Base-by-base conservation (phyloP, 2,888 invertebrate species). In the Tipula confusa region DNA sequence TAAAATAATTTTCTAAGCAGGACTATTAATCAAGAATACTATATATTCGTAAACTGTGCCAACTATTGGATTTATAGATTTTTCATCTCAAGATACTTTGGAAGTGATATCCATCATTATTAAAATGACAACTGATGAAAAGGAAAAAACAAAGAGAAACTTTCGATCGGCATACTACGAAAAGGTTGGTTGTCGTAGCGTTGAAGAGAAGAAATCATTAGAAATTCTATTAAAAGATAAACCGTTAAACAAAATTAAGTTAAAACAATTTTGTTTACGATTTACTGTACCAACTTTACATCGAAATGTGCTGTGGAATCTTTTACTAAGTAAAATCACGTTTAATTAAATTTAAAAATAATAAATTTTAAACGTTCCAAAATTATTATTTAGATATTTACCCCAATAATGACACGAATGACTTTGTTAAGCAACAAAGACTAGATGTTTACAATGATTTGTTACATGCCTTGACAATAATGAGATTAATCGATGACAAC, bases 221-320 rank as follows among this genome's bases (percentile, higher is more conserved):
- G 96, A 97, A 90, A 96, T 96, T 87, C 90, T 97, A 11, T 90
- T 97, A 86, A 96, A 96, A 87, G 97, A 97, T 86, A 95, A 94
- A 87, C 94, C 94, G 13, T 91, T 95, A 88, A 96, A 96, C 87
- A 92, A 92, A 87, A 92, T 92, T 6, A 96, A 96, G 89, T 88
- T 98, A 31, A 94, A 94, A 86, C 96, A 97, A 87, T 97, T 97
- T 88, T 95, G 96, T 87, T 90, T 96, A 83, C 91, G 96, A 84
- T 97, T 96, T 87, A 94, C 95, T 0, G 95, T 97, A 15, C 97
- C 97, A 4, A 92, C 93, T 13, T 92, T 94, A 4, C 95, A 97
- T 86, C 93, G 97, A 5, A 86, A 86, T 79, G 91, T 95, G 83
- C 91, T 97, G 15, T 97, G 97, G 97, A 96, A 96, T 90, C 92